A percentile compares a stretch with the other conserved stretches of the same genome.
These are phyloP conservation scores for Hystrix brachyura DNA, from an alignment of 2,113 vertebrate species.

Conservation along the genomic window DNA sequence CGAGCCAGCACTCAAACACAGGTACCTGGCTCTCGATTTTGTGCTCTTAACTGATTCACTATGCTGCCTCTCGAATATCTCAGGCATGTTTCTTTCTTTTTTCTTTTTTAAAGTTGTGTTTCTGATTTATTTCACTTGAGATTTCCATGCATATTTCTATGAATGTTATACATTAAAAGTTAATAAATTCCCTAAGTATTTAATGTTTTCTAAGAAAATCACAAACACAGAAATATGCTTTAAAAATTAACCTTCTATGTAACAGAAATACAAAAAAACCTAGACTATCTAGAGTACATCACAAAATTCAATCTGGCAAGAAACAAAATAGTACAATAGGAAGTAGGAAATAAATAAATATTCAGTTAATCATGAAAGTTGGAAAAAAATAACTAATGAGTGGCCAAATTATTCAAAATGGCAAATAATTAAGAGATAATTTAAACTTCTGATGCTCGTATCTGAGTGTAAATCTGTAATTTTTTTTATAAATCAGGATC, in stretches of 20 bases:
- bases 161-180: neutral
- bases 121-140: too few species aligned
- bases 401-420: constrained; percentile 26
- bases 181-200: neutral
- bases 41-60: neutral
- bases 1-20: neutral
- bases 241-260: constrained; percentile 39
- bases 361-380: neutral
- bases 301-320: constrained; percentile 43
- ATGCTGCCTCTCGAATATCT: neutral
- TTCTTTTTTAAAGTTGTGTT: too few species aligned
- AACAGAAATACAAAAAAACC: constrained; percentile 8
- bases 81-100: neutral
- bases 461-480: neutral
- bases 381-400: constrained; percentile 18
- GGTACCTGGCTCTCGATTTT: neutral
- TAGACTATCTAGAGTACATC: neutral
- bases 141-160: neutral
- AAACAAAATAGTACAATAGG: constrained; percentile 32
- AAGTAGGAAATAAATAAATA: constrained; percentile 25
- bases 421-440: constrained; percentile 13
- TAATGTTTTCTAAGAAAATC: neutral
- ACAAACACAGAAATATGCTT: constrained; percentile 36
- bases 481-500: neutral
- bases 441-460: constrained; percentile 37